phyloP scores from a whole-genome alignment of 35 echinoderm and acorn worm species.

The Apostichopus japonicus region DNA sequence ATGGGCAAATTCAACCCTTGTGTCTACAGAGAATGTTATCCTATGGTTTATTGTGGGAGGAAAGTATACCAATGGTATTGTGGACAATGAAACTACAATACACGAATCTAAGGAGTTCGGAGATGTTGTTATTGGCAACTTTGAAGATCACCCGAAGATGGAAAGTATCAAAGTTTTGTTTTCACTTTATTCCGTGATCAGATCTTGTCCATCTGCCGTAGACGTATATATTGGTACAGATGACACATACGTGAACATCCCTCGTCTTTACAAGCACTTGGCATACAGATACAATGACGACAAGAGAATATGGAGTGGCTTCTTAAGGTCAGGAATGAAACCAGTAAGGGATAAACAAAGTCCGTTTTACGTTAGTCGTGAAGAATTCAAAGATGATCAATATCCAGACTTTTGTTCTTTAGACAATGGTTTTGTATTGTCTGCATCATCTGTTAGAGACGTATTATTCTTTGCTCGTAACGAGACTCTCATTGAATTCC shows the following conservation, averaged over 20 bases:
- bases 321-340: background rate
- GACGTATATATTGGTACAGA: slow-evolving; percentile 1
- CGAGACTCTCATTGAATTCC: background rate
- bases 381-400: background rate
- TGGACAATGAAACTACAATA: background rate
- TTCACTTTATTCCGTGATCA: background rate
- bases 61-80: background rate
- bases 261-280: slow-evolving; percentile 1
- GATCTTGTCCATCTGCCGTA: background rate
- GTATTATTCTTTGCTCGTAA: background rate
- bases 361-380: background rate
- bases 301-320: background rate
- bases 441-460: background rate
- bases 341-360: background rate
- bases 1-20: background rate
- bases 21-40: background rate
- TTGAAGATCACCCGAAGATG: background rate
- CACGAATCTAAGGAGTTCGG: background rate
- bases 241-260: slow-evolving; percentile 32
- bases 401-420: slow-evolving; percentile 26
- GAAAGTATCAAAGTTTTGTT: slow-evolving; percentile 34
- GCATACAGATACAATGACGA: background rate
- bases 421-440: slow-evolving; percentile 7
- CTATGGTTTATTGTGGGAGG: background rate
- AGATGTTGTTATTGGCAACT: slow-evolving; percentile 47